These are phyloP conservation scores for Phoenicopterus ruber DNA, from an alignment of 2,113 vertebrate species.

Conservation along the genomic window DNA sequence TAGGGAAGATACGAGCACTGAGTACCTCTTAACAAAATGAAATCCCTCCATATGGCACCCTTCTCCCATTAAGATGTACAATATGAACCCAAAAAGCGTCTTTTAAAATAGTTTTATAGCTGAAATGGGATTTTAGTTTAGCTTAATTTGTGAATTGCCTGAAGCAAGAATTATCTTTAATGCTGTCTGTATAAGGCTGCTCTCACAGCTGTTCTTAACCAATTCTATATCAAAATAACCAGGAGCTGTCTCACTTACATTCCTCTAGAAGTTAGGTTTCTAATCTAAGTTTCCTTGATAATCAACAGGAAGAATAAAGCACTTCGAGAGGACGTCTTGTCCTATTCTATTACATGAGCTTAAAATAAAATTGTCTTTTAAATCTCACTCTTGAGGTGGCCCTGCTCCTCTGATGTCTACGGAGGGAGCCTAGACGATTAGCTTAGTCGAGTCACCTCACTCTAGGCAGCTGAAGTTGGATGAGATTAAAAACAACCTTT, in stretches of 20 bases:
- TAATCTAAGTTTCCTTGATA: background rate
- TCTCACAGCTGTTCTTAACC: slow-evolving; percentile 30
- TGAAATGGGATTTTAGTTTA: slow-evolving; percentile 44
- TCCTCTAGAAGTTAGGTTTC: background rate
- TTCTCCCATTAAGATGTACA: slow-evolving; percentile 25
- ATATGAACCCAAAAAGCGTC: slow-evolving; percentile 27
- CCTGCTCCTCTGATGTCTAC: background rate
- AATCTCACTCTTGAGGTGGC: background rate
- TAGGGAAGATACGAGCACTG: background rate
- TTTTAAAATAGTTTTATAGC: slow-evolving; percentile 34
- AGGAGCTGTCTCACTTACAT: background rate
- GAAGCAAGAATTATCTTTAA: slow-evolving; percentile 48
- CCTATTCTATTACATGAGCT: background rate
- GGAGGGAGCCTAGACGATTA: background rate
- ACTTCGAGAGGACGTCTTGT: background rate
- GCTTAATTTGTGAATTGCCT: slow-evolving; percentile 58
- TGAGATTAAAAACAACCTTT: background rate
- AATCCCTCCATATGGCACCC: slow-evolving; percentile 28
- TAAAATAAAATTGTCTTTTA: background rate
- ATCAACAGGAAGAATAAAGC: background rate
- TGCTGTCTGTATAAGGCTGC: background rate
- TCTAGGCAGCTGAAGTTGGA: background rate
- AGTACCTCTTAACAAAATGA: slow-evolving; percentile 22
- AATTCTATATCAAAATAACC: slow-evolving; percentile 46
- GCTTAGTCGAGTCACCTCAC: background rate